Evolutionary conservation across 37 sponge, comb jelly and placozoan genomes (phyloP).

Genomic region (Aplysina aerophoba): DNA sequence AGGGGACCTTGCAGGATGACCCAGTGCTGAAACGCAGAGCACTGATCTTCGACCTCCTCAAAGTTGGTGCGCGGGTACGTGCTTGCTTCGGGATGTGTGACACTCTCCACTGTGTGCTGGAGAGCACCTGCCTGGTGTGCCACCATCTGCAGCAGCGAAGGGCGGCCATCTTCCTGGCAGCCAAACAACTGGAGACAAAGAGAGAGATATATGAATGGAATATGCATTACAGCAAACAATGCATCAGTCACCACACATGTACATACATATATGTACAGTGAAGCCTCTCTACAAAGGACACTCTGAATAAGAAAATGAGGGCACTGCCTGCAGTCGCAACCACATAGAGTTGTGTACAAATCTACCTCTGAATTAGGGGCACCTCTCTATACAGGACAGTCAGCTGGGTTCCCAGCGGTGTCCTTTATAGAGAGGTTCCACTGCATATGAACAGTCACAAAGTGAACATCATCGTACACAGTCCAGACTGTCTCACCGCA

Average conservation of each 20-base stretch:
- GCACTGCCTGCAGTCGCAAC: no score
- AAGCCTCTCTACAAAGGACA: no score
- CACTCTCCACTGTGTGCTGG: not conserved
- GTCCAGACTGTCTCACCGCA: no score
- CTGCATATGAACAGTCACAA: no score
- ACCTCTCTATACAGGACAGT: no score
- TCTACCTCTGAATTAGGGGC: no score
- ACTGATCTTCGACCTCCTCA: not conserved
- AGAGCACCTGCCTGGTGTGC: constrained; percentile 5
- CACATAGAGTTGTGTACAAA: no score
- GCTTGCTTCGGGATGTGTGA: constrained; percentile 20
- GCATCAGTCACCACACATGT: constrained; percentile 12
- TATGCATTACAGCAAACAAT: not conserved
- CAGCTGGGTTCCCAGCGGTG: no score
- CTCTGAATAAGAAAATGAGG: no score
- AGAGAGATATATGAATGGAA: not conserved
- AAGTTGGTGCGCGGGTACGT: not conserved
- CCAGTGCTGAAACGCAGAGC: constrained; percentile 48
- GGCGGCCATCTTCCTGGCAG: not conserved
- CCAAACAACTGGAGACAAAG: constrained; percentile 40
- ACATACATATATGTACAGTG: not conserved
- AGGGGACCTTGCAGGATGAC: constrained; percentile 75
- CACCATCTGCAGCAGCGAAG: constrained; percentile 17
- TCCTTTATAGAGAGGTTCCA: no score
- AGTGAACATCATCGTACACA: no score